Evolutionary conservation across 2,888 invertebrate species (phyloP), one percentile per base, ranked within the genome.

Genomic region (Lapara coniferarum): DNA sequence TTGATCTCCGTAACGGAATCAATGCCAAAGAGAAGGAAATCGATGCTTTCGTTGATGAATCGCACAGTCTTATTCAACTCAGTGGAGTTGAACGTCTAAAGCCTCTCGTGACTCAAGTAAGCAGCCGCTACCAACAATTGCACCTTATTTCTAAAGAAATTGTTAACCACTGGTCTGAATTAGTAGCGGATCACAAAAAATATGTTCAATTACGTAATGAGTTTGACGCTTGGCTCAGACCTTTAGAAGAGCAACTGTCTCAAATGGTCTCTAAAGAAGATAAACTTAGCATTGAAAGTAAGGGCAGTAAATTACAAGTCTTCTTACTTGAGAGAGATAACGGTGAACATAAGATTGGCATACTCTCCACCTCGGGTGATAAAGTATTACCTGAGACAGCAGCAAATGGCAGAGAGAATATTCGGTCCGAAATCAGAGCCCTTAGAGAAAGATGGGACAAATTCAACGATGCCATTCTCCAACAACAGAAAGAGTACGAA

Each of bases 341-440:
- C 82, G 98, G 97, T 1, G 96, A 97, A 78, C 96, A 96, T 78
- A 96, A 97, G 78, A 94, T 99, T 51, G 95, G 95, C 69, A 95
- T 96, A 55, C 89, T 98, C 19, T 96, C 96, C 14, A 94, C 96
- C 4, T 95, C 97, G 0, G 98, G 98, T 3, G 99, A 99, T 83
- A 96, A 97, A 85, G 95, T 99, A n/a, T 95, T 98, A 72, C 97
- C 98, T 0, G 98, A 98, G 87, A 99, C 98, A 2, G 97, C 98
- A 12, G 97, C 98, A 0, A 96, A 96, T 77, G 99, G 99, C 0
- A 95, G 99, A 73, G 99, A 99, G 87, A 95, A 95, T 68, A 96
- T 99, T 70, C 95, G 99, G n/a, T 96, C 96, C 75, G 97, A 98
- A 85, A 92, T 98, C 70, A 95, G 98, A 80, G 94, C 95, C 44